A percentile compares a stretch with the other conserved stretches of the same genome.
phyloP scores from a whole-genome alignment of 2,797 vertebrate species.

The Dendrocincla fuliginosa region DNA sequence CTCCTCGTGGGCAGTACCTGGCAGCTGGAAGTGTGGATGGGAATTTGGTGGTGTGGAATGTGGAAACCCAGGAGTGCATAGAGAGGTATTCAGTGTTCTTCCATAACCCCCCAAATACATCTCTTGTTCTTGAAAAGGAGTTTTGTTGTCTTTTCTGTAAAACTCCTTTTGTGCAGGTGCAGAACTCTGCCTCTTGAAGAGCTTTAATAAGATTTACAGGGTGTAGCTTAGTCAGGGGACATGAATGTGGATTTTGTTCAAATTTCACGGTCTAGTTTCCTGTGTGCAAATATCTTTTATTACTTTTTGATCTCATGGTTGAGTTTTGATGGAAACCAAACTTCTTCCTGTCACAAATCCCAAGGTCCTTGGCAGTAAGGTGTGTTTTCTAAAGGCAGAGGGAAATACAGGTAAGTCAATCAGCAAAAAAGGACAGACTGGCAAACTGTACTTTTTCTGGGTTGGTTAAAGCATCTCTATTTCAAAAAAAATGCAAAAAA shows the following conservation, averaged over 20 bases:
- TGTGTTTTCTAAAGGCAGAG: background rate
- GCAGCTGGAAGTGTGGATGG: slow-evolving; percentile 88
- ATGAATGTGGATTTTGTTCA: background rate
- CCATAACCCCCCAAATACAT: background rate
- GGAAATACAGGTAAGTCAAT: background rate
- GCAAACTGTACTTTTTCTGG: background rate
- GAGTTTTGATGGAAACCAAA: background rate
- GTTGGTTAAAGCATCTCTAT: background rate
- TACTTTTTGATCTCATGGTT: background rate
- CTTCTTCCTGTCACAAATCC: background rate
- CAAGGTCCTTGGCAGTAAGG: background rate
- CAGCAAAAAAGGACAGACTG: background rate
- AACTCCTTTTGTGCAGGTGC: background rate
- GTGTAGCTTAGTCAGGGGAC: background rate
- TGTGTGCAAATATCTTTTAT: background rate
- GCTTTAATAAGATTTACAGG: background rate
- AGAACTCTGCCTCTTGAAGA: background rate
- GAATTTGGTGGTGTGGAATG: slow-evolving; percentile 85
- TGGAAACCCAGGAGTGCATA: slow-evolving; percentile 83
- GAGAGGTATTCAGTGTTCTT: slow-evolving; percentile 83
- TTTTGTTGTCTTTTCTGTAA: background rate
- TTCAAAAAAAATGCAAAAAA: background rate
- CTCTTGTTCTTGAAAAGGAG: background rate
- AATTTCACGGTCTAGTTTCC: background rate
- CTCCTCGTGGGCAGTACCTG: slow-evolving; percentile 88